These are phyloP conservation scores for Drosophila heteroneura DNA, from an alignment of 2,888 invertebrate species.

Conservation along the genomic window DNA sequence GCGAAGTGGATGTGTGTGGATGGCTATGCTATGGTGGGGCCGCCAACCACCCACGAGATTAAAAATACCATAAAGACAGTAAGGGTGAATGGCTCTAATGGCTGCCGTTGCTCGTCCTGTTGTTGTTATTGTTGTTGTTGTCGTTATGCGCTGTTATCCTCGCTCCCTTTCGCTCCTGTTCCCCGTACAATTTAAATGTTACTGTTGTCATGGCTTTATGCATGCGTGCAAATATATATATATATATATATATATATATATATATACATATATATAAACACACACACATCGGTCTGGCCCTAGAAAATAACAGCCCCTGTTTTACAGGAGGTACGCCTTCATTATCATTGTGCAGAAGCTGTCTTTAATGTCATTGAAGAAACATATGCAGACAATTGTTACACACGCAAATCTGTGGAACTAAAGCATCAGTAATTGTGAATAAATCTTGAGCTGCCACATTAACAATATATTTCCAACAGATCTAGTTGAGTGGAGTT, in stretches of 20 bases:
- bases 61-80: constrained; percentile 84
- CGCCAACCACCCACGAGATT: constrained; percentile 83
- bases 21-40: constrained; percentile 9
- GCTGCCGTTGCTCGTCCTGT: constrained; percentile 50
- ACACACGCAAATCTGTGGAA: constrained; percentile 3
- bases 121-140: constrained; percentile 19
- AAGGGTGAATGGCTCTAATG: constrained; percentile 83
- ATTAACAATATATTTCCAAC: background rate
- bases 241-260: too few species aligned
- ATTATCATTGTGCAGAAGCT: constrained; percentile 14
- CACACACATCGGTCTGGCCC: constrained; percentile 12
- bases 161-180: constrained; percentile 33
- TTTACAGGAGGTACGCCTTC: constrained; percentile 17
- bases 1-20: constrained; percentile 14
- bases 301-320: constrained; percentile 14
- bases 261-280: background rate
- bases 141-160: constrained; percentile 52
- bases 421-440: background rate
- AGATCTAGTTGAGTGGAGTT: background rate
- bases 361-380: constrained; percentile 1
- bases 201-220: constrained; percentile 40
- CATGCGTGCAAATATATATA: constrained; percentile 9
- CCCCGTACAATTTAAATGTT: constrained; percentile 20
- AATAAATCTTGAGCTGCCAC: background rate
- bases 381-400: constrained; percentile 34